phyloP scores from a whole-genome alignment of 2,113 vertebrate genomes.

The Procapra przewalskii region DNA sequence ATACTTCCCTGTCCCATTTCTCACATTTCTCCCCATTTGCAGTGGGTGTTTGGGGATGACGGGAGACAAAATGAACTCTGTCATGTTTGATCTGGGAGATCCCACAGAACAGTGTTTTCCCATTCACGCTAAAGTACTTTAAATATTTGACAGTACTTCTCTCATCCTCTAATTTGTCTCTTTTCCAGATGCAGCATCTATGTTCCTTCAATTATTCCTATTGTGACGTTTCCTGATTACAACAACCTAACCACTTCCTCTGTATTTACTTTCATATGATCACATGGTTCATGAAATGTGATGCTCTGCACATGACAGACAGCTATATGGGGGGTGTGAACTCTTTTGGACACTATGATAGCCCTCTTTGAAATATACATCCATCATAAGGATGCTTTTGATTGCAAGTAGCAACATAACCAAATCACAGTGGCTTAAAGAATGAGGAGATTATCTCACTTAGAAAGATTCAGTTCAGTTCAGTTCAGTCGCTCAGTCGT shows the following conservation, averaged over 20 bases:
- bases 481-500: too few species aligned
- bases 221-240: not conserved
- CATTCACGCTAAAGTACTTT: not conserved
- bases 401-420: not conserved
- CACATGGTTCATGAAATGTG: not conserved
- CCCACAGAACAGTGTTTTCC: not conserved
- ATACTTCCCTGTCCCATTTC: not conserved
- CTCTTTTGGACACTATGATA: not conserved
- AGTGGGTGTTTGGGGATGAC: not conserved
- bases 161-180: not conserved
- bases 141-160: not conserved
- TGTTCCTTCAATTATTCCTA: not conserved
- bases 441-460: not conserved
- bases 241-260: not conserved
- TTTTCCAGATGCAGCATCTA: not conserved
- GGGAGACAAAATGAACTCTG: not conserved
- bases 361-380: not conserved
- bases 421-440: not conserved
- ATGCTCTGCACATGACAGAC: not conserved
- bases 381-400: not conserved
- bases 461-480: not conserved
- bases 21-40: not conserved
- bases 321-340: not conserved
- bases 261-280: not conserved
- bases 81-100: not conserved